Conservation (phyloP, 2,888 invertebrate genomes). For the Phasia obesa region DNA sequence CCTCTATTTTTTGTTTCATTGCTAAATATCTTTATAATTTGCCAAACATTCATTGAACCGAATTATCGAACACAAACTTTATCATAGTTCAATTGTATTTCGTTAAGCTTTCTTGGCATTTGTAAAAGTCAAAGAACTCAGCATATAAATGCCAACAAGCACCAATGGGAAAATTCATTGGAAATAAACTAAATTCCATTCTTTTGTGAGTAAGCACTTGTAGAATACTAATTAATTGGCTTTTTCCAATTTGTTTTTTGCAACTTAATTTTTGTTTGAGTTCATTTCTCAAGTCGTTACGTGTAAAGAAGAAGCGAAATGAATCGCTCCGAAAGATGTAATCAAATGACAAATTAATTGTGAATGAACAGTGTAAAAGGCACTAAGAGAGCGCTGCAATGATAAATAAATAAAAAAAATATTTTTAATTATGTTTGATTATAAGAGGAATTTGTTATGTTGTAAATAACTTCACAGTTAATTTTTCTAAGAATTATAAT, state of each 20-base stretch:
- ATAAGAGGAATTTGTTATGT: no score
- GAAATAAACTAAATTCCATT: conserved; percentile 19
- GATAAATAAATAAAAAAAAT: neutral
- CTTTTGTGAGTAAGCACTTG: neutral
- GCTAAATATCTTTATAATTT: neutral
- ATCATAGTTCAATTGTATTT: neutral
- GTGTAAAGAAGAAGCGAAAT: neutral
- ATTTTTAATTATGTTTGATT: neutral
- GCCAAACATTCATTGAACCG: neutral
- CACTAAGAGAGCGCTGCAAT: neutral
- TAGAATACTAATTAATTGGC: conserved; percentile 51
- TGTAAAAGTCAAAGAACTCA: conserved; percentile 40
- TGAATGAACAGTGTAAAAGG: neutral
- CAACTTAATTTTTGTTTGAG: neutral
- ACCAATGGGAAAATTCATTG: conserved; percentile 29
- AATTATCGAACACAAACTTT: neutral
- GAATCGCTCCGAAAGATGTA: neutral
- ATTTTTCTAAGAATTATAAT: neutral
- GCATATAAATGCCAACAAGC: neutral
- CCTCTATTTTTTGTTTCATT: no score
- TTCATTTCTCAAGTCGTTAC: conserved; percentile 1
- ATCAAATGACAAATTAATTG: neutral
- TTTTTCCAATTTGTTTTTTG: conserved; percentile 5
- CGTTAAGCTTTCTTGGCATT: neutral
- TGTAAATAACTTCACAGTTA: no score